A percentile compares a stretch with the other conserved stretches of the same genome.
phyloP scores from a whole-genome alignment of 1,140 invertebrate species.

The Orussus abietinus region DNA sequence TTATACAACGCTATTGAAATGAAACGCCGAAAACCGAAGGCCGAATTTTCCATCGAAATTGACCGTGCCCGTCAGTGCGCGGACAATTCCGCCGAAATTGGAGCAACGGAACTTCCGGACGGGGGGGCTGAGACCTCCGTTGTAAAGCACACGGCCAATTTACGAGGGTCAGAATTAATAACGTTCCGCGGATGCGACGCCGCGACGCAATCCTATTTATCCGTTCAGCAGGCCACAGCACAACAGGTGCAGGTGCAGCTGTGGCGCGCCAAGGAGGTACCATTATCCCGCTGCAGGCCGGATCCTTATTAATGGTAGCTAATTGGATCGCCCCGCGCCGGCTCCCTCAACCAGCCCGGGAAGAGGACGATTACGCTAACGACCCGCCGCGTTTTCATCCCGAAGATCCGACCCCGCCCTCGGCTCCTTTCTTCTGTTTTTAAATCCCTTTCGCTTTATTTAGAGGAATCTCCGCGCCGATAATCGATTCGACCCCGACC shows the following conservation, averaged over 20 bases:
- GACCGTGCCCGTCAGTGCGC: too few species aligned
- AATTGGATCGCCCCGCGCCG: constrained; percentile 37
- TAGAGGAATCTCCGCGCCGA: too few species aligned
- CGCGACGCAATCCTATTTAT: constrained; percentile 26
- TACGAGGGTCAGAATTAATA: constrained; percentile 21
- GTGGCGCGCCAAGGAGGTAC: constrained; percentile 23
- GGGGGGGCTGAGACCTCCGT: constrained; percentile 2
- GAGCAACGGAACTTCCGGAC: constrained; percentile 1
- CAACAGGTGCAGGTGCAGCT: constrained; percentile 15
- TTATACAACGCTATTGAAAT: too few species aligned
- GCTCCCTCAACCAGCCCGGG: too few species aligned
- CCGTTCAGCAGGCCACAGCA: constrained; percentile 21
- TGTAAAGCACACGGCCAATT: constrained; percentile 35
- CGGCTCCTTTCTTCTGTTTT: too few species aligned
- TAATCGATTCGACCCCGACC: too few species aligned
- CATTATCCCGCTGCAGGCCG: constrained; percentile 31
- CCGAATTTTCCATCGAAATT: too few species aligned
- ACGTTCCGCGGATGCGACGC: constrained; percentile 15
- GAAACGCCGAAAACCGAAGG: too few species aligned
- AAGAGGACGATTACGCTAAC: constrained; percentile 22
- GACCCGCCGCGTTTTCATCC: constrained; percentile 9
- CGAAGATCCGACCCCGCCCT: too few species aligned
- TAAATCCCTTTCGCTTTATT: too few species aligned
- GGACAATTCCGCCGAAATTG: not conserved
- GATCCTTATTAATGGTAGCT: constrained; percentile 44